Percentiles rank a stretch among this genome's conserved stretches.
These are phyloP conservation scores for Chionis minor DNA, from an alignment of 2,113 vertebrate genomes.

Conservation along the genomic window DNA sequence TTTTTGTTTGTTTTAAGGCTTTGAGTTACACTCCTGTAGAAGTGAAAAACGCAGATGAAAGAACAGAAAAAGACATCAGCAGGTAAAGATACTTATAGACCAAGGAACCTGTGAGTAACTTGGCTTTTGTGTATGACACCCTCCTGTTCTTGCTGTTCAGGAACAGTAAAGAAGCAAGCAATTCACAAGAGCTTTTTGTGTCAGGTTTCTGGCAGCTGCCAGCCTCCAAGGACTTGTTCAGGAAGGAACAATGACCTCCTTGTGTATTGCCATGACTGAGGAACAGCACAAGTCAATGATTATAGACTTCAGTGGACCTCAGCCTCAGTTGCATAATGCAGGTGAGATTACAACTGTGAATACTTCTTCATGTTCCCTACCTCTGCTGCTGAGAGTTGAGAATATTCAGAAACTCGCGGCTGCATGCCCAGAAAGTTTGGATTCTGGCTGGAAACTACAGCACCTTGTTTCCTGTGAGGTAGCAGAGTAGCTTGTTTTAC, in stretches of 20 bases:
- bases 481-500: neutral
- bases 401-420: neutral
- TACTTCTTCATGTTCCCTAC: neutral
- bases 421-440: neutral
- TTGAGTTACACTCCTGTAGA: constrained; percentile 90
- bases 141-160: neutral
- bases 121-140: neutral
- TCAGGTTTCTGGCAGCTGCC: constrained; percentile 92
- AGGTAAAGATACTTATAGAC: constrained; percentile 79
- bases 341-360: constrained; percentile 70
- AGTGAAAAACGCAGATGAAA: constrained; percentile 84
- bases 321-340: constrained; percentile 81
- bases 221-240: constrained; percentile 93
- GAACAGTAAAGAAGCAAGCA: neutral
- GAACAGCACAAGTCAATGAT: constrained; percentile 78
- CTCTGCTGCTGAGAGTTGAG: neutral
- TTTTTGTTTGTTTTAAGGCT: constrained; percentile 75
- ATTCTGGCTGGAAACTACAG: neutral
- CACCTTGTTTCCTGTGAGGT: neutral
- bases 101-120: neutral
- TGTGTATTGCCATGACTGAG: constrained; percentile 87
- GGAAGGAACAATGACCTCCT: constrained; percentile 86
- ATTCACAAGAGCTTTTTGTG: constrained; percentile 2
- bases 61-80: constrained; percentile 85
- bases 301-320: constrained; percentile 82